phyloP scores from a whole-genome alignment of 2,797 vertebrate species.

The Darevskia nairensis region DNA sequence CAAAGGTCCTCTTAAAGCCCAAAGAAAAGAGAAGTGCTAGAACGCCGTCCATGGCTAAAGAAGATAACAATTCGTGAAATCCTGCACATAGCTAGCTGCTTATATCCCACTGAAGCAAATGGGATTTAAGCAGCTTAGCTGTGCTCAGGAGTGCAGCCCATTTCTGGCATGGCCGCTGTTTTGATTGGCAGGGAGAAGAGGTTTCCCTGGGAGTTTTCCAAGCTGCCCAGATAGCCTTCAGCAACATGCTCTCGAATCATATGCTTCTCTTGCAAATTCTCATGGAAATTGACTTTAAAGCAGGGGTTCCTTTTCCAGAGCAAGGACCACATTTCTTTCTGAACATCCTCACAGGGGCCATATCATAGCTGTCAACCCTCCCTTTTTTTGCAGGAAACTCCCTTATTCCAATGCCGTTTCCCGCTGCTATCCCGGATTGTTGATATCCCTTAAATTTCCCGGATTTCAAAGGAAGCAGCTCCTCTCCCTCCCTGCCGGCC shows the following conservation, averaged over 20 bases:
- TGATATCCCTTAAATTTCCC: too few species aligned
- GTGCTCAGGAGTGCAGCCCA: conserved; percentile 2
- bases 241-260: conserved; percentile 2
- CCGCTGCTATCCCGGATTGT: too few species aligned
- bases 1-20: not conserved
- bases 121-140: not conserved
- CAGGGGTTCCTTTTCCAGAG: too few species aligned
- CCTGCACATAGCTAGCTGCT: not conserved
- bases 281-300: conserved; percentile 33
- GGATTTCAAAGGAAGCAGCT: too few species aligned
- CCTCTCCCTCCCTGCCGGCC: too few species aligned
- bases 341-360: too few species aligned
- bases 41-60: not conserved
- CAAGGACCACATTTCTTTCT: not conserved
- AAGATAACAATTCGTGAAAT: conserved; percentile 23
- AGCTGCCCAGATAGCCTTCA: conserved; percentile 38
- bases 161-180: not conserved
- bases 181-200: conserved; percentile 42
- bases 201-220: conserved; percentile 26
- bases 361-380: too few species aligned
- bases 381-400: too few species aligned
- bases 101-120: not conserved
- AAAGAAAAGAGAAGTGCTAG: conserved; percentile 46
- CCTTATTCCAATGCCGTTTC: too few species aligned
- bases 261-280: not conserved